Conservation (phyloP, 1,140 invertebrate genomes). For the Ceratosolen fusciceps region DNA sequence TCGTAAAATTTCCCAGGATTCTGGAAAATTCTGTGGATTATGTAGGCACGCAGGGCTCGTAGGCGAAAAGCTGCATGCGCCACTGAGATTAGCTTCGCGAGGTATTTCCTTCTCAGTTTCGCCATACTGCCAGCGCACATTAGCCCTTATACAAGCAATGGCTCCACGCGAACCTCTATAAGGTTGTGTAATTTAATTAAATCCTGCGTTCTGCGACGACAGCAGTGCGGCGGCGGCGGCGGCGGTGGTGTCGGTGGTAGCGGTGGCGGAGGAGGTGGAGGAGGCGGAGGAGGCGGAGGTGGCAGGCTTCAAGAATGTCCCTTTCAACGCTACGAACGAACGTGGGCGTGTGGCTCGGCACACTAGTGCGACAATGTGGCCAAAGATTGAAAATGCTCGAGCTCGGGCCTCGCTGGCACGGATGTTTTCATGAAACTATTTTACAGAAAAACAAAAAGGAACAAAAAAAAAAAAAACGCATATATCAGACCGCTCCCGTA, state of each 20-base stretch:
- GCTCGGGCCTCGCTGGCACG: background rate
- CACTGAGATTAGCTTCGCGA: conserved; percentile 58
- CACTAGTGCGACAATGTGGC: background rate
- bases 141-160: conserved; percentile 21
- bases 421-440: background rate
- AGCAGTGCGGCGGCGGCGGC: too few relatives aligned
- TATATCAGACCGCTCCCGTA: too few relatives aligned
- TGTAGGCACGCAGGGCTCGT: conserved; percentile 1
- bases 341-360: background rate
- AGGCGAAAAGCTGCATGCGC: conserved; percentile 55
- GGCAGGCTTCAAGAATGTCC: conserved; percentile 54
- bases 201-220: conserved; percentile 41
- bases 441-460: background rate
- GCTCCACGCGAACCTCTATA: conserved; percentile 18
- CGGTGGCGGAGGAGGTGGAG: too few relatives aligned
- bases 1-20: conserved; percentile 30
- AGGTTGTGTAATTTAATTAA: conserved; percentile 64
- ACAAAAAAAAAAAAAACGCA: too few relatives aligned
- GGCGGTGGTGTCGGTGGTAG: too few relatives aligned
- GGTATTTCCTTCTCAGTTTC: conserved; percentile 61
- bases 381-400: conserved; percentile 6
- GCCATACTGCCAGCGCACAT: conserved; percentile 29
- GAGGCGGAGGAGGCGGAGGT: too few relatives aligned
- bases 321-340: conserved; percentile 18
- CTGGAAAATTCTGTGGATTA: conserved; percentile 42